Conservation (phyloP, 1,140 invertebrate genomes). For the Frieseomelitta varia region DNA sequence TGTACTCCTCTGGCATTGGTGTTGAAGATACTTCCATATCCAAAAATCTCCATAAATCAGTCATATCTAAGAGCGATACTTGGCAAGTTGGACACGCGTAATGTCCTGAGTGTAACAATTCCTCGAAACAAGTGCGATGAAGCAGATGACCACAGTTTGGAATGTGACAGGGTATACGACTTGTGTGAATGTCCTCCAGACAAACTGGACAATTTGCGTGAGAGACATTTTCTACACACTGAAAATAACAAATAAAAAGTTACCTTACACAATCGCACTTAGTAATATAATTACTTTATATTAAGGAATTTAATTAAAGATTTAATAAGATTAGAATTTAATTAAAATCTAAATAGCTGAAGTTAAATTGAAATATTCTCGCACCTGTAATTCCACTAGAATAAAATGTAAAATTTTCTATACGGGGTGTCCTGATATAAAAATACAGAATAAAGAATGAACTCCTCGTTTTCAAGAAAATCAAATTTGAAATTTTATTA, state of each 20-base stretch:
- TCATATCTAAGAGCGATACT: constrained; percentile 92
- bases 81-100: constrained; percentile 94
- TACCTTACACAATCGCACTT: background rate
- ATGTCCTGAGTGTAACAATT: constrained; percentile 88
- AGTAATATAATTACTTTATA: background rate
- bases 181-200: constrained; percentile 94
- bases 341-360: background rate
- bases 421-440: background rate
- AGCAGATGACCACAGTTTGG: constrained; percentile 93
- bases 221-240: constrained; percentile 95
- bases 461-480: too few species aligned
- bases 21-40: constrained; percentile 91
- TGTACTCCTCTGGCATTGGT: constrained; percentile 92
- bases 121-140: constrained; percentile 91
- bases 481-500: too few species aligned
- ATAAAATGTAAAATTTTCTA: background rate
- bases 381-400: background rate
- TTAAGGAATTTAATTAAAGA: too few species aligned
- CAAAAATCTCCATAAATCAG: constrained; percentile 89
- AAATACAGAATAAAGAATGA: too few species aligned
- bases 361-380: background rate
- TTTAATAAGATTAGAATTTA: too few species aligned
- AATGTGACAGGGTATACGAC: constrained; percentile 92
- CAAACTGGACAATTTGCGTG: constrained; percentile 93
- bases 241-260: constrained; percentile 55